Evolutionary conservation across 2,113 vertebrate genomes (phyloP).

Genomic region (Lampris incognitus): DNA sequence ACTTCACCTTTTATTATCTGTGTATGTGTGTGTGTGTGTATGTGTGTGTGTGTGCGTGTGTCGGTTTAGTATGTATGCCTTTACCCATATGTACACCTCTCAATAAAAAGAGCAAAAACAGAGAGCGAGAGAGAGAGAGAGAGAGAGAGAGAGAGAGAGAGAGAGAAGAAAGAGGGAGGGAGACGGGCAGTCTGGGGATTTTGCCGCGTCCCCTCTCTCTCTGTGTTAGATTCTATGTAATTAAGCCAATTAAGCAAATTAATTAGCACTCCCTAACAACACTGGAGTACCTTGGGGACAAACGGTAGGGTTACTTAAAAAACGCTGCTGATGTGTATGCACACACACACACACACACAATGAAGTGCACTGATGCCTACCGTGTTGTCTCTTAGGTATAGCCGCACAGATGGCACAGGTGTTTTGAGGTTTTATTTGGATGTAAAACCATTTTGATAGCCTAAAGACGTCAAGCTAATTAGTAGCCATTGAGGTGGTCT

Average conservation of each 20-base stretch:
- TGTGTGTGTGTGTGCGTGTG: neutral
- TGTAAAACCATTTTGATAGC: constrained; percentile 20
- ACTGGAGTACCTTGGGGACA: constrained; percentile 38
- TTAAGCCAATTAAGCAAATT: constrained; percentile 55
- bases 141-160: neutral
- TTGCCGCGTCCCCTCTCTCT: constrained; percentile 27
- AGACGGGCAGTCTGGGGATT: constrained; percentile 35
- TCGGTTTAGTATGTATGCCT: neutral
- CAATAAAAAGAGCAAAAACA: neutral
- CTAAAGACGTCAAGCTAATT: constrained; percentile 50
- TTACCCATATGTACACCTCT: neutral
- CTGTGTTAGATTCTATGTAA: constrained; percentile 49
- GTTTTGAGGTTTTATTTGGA: constrained; percentile 6
- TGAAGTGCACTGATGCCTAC: neutral
- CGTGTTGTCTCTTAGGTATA: constrained; percentile 40
- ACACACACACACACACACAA: constrained; percentile 29
- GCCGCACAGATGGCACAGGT: constrained; percentile 57
- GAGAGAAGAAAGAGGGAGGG: neutral
- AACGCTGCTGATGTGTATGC: constrained; percentile 11
- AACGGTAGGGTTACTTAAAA: constrained; percentile 38
- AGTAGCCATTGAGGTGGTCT: constrained; percentile 21
- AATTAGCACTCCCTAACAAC: constrained; percentile 57
- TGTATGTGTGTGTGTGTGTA: no score
- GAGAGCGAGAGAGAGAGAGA: neutral
- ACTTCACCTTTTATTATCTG: neutral